phyloP scores from a whole-genome alignment of 2,113 vertebrate genomes.

The Podarcis raffonei region DNA sequence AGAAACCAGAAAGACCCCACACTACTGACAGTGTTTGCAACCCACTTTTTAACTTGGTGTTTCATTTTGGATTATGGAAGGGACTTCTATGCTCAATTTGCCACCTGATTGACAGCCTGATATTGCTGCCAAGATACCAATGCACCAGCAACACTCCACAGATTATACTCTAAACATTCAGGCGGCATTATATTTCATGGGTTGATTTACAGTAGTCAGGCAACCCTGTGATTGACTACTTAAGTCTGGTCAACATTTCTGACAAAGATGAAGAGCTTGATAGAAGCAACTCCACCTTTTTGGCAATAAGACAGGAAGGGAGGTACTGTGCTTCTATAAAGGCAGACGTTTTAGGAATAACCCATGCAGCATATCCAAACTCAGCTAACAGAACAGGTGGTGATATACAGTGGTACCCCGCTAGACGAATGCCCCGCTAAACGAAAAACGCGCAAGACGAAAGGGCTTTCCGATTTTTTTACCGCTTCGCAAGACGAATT shows the following conservation, averaged over 20 bases:
- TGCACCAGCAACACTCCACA: background rate
- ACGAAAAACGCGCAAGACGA: too few relatives aligned
- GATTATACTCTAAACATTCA: background rate
- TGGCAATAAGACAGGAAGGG: background rate
- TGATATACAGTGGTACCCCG: too few relatives aligned
- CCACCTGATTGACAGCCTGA: background rate
- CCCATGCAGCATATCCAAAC: background rate
- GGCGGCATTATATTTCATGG: background rate
- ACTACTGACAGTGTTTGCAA: background rate
- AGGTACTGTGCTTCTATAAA: background rate
- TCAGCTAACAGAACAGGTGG: background rate
- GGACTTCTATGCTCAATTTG: background rate
- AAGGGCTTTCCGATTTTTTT: too few relatives aligned
- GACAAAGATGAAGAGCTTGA: background rate
- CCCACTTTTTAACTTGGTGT: background rate
- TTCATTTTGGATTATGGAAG: background rate
- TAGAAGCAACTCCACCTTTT: background rate
- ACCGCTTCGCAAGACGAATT: too few relatives aligned
- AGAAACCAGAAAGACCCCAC: background rate
- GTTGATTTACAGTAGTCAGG: background rate
- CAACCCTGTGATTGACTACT: background rate
- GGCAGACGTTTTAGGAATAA: background rate
- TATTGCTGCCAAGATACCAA: background rate
- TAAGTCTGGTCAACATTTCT: background rate
- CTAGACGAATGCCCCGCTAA: too few relatives aligned